Conservation (phyloP, 2,888 invertebrate genomes). For the Linnaemya tessellans region DNA sequence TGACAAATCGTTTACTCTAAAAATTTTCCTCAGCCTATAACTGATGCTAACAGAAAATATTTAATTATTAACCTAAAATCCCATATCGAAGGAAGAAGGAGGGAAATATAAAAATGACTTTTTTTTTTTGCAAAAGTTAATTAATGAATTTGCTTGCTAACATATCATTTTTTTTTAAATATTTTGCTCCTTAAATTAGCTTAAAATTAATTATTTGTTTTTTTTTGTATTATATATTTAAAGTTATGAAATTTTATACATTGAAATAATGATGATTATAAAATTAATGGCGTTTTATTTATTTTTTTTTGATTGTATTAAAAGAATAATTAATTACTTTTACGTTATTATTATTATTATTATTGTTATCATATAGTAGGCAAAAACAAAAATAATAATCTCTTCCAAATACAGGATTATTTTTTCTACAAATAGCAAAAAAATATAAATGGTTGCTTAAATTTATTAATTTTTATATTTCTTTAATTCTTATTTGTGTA, state of each 20-base stretch:
- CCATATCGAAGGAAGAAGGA: slow-evolving; percentile 18
- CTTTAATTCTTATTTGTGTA: slow-evolving; percentile 10
- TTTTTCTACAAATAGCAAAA: slow-evolving; percentile 10
- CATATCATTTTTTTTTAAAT: slow-evolving; percentile 3
- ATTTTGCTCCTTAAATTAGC: slow-evolving; percentile 11
- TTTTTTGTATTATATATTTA: slow-evolving; percentile 42
- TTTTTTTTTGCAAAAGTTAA: slow-evolving; percentile 35
- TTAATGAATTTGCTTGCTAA: neutral
- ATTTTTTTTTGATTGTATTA: slow-evolving; percentile 42
- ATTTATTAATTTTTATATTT: slow-evolving; percentile 10
- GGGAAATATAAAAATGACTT: slow-evolving; percentile 57
- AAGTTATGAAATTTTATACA: slow-evolving; percentile 69
- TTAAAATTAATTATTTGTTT: slow-evolving; percentile 5
- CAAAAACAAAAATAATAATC: slow-evolving; percentile 50
- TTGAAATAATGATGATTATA: slow-evolving; percentile 69
- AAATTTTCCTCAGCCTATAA: neutral
- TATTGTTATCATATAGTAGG: too few relatives aligned
- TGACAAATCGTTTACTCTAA: neutral
- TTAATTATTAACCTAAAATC: slow-evolving; percentile 36
- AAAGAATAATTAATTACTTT: slow-evolving; percentile 18
- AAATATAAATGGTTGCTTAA: slow-evolving; percentile 19
- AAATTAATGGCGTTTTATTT: slow-evolving; percentile 69
- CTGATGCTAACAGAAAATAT: neutral
- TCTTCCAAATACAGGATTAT: slow-evolving; percentile 41
- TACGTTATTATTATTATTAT: slow-evolving; percentile 7